Base-by-base conservation (phyloP, 1,140 invertebrate species). In the Halictus rubicundus region DNA sequence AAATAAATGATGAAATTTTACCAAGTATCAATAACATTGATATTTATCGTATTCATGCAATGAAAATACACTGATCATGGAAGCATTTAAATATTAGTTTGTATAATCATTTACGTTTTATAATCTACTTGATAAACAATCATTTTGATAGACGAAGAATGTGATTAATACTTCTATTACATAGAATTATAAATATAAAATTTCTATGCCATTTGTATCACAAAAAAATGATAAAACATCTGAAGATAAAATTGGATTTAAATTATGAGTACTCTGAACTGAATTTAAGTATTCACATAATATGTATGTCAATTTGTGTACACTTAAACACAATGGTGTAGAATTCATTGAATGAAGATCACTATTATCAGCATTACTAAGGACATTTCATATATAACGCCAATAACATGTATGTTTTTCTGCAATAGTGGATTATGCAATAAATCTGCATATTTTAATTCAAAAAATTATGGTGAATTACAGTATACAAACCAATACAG, bases 51-150 rank as follows among this genome's bases (percentile, higher is more conserved):
- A 74, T 74, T 19, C 60, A 21, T 25, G 60, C 25, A 74, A 74
- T 68, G 65, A 6, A 57, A 64, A 27, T 39, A 52, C 66, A 80
- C 32, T 68, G 19, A 74, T 74, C 52, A 39, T 63, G 63, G 68
- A 80, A 76, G 39, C 6, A 37, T 61, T 57, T 23, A 68, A 32
- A 61, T 7, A 66, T 68, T 77, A 70, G 21, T 42, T 78, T 81
- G 46, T 54, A 71, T 25, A 59, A 19, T 72, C 66, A 16, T 60
- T 37, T 52, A 64, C 32, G 49, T 63, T 70, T 74, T 66, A 65
- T 37, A 52, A 64, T 77, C 46, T 21, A 69, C 21, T 10, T 23
- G 16, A 14, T 9, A 54, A 68, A 66, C 52, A 2, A 71, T 81
- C 14, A 64, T 65, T 78, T 70, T 46, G 21, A 59, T 54, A 12